phyloP scores from a whole-genome alignment of 1,140 invertebrate species.

The Charaxes varanes region DNA sequence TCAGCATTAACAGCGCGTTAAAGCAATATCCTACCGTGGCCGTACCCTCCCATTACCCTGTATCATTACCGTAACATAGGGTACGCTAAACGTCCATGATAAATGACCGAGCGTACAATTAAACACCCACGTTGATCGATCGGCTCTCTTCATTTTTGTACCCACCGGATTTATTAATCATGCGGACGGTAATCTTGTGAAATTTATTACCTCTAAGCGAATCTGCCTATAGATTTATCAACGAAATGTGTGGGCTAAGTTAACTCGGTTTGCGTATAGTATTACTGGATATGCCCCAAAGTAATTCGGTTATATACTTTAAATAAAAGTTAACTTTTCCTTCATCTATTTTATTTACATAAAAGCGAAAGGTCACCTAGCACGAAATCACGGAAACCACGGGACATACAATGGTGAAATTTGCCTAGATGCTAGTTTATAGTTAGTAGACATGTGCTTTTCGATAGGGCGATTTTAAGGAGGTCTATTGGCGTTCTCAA shows the following conservation, averaged over 20 bases:
- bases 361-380: too few relatives aligned
- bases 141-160: slow-evolving; percentile 65
- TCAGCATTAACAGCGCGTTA: too few relatives aligned
- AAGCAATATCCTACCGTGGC: slow-evolving; percentile 11
- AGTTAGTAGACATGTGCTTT: too few relatives aligned
- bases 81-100: slow-evolving; percentile 51
- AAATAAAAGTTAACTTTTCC: too few relatives aligned
- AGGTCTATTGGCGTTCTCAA: too few relatives aligned
- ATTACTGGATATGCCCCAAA: slow-evolving; percentile 19
- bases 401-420: too few relatives aligned
- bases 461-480: too few relatives aligned
- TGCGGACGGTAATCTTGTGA: slow-evolving; percentile 58
- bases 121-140: slow-evolving; percentile 70
- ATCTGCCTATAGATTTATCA: slow-evolving; percentile 64
- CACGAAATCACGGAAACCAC: too few relatives aligned
- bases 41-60: slow-evolving; percentile 24
- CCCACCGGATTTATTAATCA: slow-evolving; percentile 57
- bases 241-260: slow-evolving; percentile 59
- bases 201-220: slow-evolving; percentile 71
- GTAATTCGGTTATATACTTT: too few relatives aligned
- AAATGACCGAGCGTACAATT: slow-evolving; percentile 54
- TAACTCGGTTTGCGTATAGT: slow-evolving; percentile 18
- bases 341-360: too few relatives aligned
- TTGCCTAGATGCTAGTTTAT: too few relatives aligned
- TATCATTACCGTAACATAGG: slow-evolving; percentile 42